Evolutionary conservation across 1,140 invertebrate species (phyloP).

Genomic region (Diorhabda carinulata): DNA sequence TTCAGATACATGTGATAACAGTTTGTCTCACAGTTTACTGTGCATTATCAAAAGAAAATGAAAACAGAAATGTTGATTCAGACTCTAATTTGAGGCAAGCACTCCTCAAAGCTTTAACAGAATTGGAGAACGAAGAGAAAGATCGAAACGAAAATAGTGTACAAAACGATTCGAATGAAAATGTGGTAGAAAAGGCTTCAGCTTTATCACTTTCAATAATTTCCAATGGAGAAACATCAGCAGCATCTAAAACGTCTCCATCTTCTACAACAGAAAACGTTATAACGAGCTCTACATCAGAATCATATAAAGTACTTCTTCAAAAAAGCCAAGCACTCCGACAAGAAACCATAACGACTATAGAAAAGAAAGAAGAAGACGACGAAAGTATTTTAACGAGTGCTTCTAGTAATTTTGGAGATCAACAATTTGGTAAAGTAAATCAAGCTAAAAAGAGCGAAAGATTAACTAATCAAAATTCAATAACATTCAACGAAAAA

Average conservation of each 20-base stretch:
- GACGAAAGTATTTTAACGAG: slow-evolving; percentile 38
- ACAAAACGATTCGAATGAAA: slow-evolving; percentile 20
- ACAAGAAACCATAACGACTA: slow-evolving; percentile 31
- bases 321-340: slow-evolving; percentile 40
- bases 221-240: slow-evolving; percentile 9
- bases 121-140: slow-evolving; percentile 42
- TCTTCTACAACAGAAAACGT: neutral
- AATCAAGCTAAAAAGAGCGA: neutral
- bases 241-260: neutral
- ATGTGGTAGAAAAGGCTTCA: slow-evolving; percentile 35
- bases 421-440: neutral
- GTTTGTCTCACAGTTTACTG: neutral
- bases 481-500: neutral
- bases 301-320: slow-evolving; percentile 30
- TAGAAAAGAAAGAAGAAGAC: slow-evolving; percentile 25
- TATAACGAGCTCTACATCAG: neutral
- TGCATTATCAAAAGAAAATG: slow-evolving; percentile 17
- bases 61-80: slow-evolving; percentile 24
- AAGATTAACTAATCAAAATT: neutral
- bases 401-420: slow-evolving; percentile 31
- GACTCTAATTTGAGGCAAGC: slow-evolving; percentile 40
- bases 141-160: slow-evolving; percentile 7
- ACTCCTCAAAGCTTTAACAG: slow-evolving; percentile 40
- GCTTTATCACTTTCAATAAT: slow-evolving; percentile 36
- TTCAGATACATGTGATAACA: slow-evolving; percentile 7